Base-by-base conservation (phyloP, 2,113 vertebrate species). In the Indicator indicator region DNA sequence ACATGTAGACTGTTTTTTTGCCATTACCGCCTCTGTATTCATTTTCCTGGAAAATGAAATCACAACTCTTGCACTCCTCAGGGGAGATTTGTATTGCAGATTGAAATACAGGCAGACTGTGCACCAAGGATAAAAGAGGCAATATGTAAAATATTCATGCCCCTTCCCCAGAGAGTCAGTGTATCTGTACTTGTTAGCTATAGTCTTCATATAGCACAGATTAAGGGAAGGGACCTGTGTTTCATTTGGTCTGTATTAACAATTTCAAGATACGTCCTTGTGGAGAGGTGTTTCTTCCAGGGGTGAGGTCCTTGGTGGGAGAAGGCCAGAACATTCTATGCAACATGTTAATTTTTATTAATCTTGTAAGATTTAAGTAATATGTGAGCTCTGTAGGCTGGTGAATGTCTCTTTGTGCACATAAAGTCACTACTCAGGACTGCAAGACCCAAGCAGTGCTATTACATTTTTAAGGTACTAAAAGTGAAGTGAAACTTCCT, bases 401-500 rank as follows among this genome's bases (percentile, higher is more conserved):
- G 33, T 94, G 84, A 96, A 97, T 95, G 91, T 94, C 75, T 91
- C 93, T 93, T 94, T 95, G 93, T 96, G 82, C 64, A 48, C 64
- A 91, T 71, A 74, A 89, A 85, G 81, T 79, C 74, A 82, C 91
- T 73, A 76, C 74, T 87, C 78, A 95, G 40, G 85, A 85, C 68
- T 74, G 72, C 75, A 88, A 87, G 78, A 86, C 60, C 26, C 0
- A 0, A 80, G 71, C 18, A 80, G 26, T 77, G 74, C 93, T 95
- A 63, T 85, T 87, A 79, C 64, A 91, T 95, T 94, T 94, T 92
- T 77, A 94, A 83, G 52, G 87, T 38, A 83, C 78, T 89, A 83
- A 96, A 95, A 91, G 38, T 95, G 59, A 90, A 94, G 74, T 67
- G 74, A 94, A 95, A 94, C 68, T 94, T 97, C 91, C 92, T 93